Percentiles rank a stretch among this genome's conserved stretches.
Conservation (phyloP, 2,797 vertebrate species). For the Argya squamiceps region DNA sequence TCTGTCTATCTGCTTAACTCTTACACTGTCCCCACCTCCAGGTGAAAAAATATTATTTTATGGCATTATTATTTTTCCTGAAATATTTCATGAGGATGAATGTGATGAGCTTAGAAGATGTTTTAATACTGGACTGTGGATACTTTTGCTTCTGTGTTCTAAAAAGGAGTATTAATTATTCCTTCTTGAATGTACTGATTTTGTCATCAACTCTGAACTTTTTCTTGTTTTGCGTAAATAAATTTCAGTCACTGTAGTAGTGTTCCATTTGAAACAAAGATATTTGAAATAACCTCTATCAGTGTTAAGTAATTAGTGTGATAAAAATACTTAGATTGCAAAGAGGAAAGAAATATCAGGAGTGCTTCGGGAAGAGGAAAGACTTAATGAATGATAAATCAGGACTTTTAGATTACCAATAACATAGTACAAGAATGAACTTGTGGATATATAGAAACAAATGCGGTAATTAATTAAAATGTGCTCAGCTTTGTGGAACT, state of each 20-base stretch:
- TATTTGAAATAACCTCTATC: background rate
- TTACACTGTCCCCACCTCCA: accelerated
- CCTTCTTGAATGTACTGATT: background rate
- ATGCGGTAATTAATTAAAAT: background rate
- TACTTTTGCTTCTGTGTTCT: background rate
- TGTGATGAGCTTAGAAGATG: background rate
- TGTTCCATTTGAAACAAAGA: background rate
- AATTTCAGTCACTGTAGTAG: background rate
- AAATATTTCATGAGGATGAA: background rate
- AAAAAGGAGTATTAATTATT: background rate
- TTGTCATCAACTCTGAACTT: background rate
- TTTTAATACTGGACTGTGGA: background rate
- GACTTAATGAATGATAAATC: background rate
- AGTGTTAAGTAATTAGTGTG: background rate
- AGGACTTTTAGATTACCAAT: background rate
- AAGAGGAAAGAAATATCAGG: background rate
- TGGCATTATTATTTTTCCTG: background rate
- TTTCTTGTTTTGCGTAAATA: background rate
- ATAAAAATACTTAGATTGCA: background rate
- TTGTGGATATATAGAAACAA: background rate
- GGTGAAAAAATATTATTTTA: background rate
- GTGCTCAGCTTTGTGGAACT: background rate
- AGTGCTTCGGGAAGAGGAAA: background rate
- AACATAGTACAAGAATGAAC: background rate
- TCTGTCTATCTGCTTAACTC: background rate